phyloP scores from a whole-genome alignment of 2,113 vertebrate species.

The Oncorhynchus keta region DNA sequence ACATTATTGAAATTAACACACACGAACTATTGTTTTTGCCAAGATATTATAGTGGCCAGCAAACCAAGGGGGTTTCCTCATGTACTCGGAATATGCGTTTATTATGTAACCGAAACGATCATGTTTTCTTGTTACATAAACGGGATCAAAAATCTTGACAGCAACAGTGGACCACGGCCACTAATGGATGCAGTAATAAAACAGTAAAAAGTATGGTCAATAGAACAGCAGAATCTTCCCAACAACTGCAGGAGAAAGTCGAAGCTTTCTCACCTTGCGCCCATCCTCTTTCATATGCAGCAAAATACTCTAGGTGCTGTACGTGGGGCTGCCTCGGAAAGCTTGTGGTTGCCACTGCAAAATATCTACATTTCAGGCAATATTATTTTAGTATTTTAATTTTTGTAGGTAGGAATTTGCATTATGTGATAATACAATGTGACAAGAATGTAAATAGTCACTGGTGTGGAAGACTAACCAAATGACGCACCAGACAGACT shows the following conservation, averaged over 20 bases:
- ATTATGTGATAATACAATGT: too few relatives aligned
- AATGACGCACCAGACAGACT: too few relatives aligned
- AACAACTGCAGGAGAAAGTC: not conserved
- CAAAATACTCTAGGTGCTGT: constrained; percentile 1
- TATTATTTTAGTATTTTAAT: too few relatives aligned
- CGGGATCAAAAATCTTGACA: constrained; percentile 19
- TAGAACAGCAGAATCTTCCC: not conserved
- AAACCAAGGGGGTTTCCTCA: not conserved
- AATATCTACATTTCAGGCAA: too few relatives aligned
- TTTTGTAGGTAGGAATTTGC: not conserved
- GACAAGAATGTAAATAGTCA: too few relatives aligned
- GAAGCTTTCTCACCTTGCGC: not conserved
- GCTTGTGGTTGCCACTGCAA: too few relatives aligned
- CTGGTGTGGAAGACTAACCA: too few relatives aligned
- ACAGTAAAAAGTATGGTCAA: not conserved
- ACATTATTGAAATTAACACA: not conserved
- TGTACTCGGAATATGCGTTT: constrained; percentile 22
- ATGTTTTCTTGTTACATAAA: constrained; percentile 53
- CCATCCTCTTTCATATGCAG: constrained; percentile 25
- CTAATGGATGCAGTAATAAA: not conserved
- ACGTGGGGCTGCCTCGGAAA: too few relatives aligned
- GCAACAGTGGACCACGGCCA: not conserved
- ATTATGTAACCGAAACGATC: constrained; percentile 40
- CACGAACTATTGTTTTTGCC: not conserved
- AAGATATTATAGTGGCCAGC: not conserved